phyloP scores from a whole-genome alignment of 2,797 vertebrate species.

The Xerus rutilus region DNA sequence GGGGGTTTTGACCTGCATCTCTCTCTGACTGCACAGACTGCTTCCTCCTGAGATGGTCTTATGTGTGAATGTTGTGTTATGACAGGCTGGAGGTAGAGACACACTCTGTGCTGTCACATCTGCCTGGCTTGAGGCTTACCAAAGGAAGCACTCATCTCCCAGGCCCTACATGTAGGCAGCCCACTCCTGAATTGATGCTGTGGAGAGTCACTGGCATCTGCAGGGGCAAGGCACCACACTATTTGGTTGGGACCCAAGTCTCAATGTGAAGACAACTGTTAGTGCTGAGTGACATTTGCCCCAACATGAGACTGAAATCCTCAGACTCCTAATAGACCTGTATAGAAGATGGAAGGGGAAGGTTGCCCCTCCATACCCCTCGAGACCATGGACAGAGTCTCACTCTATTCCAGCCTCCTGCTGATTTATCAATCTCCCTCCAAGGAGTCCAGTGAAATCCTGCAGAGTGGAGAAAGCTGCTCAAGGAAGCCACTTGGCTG shows the following conservation, averaged over 20 bases:
- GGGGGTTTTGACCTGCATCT: not conserved
- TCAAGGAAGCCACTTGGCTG: not conserved
- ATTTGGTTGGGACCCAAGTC: not conserved
- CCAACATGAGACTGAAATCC: not conserved
- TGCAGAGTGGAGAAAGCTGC: not conserved
- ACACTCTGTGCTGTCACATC: not conserved
- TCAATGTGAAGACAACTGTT: too few relatives aligned
- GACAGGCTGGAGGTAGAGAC: not conserved
- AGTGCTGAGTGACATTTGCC: not conserved
- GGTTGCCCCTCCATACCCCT: not conserved
- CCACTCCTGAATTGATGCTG: not conserved
- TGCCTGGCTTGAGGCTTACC: not conserved
- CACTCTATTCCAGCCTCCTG: not conserved
- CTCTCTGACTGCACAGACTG: not conserved
- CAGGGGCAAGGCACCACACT: not conserved
- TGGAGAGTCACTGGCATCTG: rapidly evolving
- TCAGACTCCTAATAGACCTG: not conserved
- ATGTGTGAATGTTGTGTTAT: not conserved
- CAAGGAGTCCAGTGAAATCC: not conserved
- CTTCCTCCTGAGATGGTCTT: not conserved
- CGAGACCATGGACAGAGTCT: not conserved
- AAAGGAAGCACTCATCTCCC: not conserved
- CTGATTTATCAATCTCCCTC: not conserved
- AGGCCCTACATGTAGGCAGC: not conserved
- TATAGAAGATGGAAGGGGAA: rapidly evolving